Conservation (phyloP, 2,113 vertebrate genomes). For the Drymodes brunneopygia region DNA sequence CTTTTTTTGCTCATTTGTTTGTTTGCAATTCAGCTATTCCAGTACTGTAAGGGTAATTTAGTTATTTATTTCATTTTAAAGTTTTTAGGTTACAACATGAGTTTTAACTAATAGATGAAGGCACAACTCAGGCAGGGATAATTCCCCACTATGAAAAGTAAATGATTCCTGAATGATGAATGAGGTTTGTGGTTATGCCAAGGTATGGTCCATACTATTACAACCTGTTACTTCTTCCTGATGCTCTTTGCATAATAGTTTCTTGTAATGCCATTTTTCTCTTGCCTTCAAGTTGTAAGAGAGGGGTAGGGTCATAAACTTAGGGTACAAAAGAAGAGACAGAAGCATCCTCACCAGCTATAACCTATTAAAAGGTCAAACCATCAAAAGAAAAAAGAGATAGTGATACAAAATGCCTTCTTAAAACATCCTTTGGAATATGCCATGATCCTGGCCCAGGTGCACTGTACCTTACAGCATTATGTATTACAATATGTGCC, state of each 20-base stretch:
- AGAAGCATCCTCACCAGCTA: not conserved
- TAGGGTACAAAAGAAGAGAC: not conserved
- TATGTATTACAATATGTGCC: not conserved
- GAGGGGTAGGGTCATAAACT: not conserved
- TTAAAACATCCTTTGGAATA: not conserved
- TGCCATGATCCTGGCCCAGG: not conserved
- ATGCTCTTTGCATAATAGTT: not conserved
- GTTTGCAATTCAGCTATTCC: conserved; percentile 39
- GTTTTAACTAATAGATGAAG: not conserved
- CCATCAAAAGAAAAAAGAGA: not conserved
- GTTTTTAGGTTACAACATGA: not conserved
- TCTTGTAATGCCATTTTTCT: not conserved
- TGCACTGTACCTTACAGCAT: not conserved
- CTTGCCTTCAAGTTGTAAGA: not conserved
- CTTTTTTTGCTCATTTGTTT: conserved; percentile 59
- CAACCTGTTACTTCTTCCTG: not conserved
- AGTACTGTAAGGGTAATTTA: not conserved
- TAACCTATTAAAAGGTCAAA: not conserved
- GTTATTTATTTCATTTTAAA: conserved; percentile 24
- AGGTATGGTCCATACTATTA: not conserved
- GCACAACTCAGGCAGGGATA: not conserved
- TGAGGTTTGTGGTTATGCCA: not conserved
- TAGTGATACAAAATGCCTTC: not conserved
- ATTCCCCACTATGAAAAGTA: not conserved
- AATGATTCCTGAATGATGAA: not conserved